Conservation (phyloP, 2,797 vertebrate genomes). For the Cryptoprocta ferox region DNA sequence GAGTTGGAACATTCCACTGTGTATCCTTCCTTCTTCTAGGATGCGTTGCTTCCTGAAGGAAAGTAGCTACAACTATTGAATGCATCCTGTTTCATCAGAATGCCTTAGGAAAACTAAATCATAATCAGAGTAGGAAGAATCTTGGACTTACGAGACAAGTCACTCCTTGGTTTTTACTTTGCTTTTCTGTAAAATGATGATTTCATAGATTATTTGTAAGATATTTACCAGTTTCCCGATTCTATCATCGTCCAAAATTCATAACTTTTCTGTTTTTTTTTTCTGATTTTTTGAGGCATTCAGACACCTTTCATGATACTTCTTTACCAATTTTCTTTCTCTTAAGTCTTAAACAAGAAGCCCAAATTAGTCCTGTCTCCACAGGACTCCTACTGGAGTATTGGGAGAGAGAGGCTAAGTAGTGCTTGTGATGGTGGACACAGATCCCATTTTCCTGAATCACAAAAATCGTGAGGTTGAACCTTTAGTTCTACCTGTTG, state of each 20-base stretch:
- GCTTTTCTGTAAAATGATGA: not conserved
- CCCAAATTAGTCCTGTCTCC: not conserved
- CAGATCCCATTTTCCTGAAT: not conserved
- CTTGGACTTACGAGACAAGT: not conserved
- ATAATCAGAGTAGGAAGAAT: not conserved
- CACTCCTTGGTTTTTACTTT: not conserved
- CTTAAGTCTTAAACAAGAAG: not conserved
- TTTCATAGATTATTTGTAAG: conserved; percentile 25
- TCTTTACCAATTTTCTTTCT: not conserved
- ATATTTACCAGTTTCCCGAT: not conserved
- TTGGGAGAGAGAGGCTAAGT: not conserved
- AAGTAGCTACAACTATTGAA: not conserved
- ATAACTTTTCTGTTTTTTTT: not conserved
- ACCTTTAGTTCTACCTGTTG: not conserved
- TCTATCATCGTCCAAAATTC: not conserved
- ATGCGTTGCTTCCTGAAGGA: not conserved
- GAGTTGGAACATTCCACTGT: not conserved
- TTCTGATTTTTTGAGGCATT: not conserved
- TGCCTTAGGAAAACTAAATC: not conserved
- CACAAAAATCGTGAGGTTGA: not conserved
- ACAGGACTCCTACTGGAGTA: not conserved
- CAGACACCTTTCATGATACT: not conserved
- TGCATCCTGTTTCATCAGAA: not conserved
- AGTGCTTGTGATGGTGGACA: not conserved
- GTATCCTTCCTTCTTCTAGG: not conserved